Evolutionary conservation across 1,140 invertebrate species (phyloP).

Genomic region (Arion vulgaris): DNA sequence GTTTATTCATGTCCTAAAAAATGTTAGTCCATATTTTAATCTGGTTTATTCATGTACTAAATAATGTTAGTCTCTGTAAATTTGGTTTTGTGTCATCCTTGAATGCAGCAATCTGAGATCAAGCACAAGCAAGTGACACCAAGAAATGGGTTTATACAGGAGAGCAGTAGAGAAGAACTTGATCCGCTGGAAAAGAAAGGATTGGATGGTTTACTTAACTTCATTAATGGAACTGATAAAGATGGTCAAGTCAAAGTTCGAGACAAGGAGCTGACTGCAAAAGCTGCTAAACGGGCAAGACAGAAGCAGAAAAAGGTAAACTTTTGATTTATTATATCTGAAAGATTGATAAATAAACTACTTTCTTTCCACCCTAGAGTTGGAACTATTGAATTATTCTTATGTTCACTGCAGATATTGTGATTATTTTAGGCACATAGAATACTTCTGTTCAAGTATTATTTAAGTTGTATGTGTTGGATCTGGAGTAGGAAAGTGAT

Average conservation of each 20-base stretch:
- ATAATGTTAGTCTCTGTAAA: neutral
- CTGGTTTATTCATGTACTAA: neutral
- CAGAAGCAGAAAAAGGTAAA: slow-evolving; percentile 79
- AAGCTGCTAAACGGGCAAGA: slow-evolving; percentile 79
- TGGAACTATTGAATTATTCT: too few relatives aligned
- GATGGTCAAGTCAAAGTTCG: slow-evolving; percentile 51
- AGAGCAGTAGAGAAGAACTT: neutral
- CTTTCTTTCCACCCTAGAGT: too few relatives aligned
- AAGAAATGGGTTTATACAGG: slow-evolving; percentile 23
- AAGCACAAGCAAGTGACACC: slow-evolving; percentile 20
- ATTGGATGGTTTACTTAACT: slow-evolving; percentile 78
- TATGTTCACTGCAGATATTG: too few relatives aligned
- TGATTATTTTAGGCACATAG: too few relatives aligned
- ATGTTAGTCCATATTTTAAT: too few relatives aligned
- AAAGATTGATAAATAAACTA: too few relatives aligned
- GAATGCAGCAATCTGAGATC: slow-evolving; percentile 36
- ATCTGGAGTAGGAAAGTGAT: too few relatives aligned
- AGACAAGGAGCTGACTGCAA: slow-evolving; percentile 73
- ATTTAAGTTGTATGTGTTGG: too few relatives aligned
- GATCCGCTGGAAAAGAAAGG: slow-evolving; percentile 68
- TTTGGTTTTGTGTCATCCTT: neutral
- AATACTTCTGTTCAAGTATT: too few relatives aligned
- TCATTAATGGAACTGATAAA: slow-evolving; percentile 78
- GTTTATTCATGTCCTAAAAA: too few relatives aligned
- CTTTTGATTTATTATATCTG: neutral